Evolutionary conservation across 2,797 vertebrate species (phyloP), one percentile per base, ranked within the genome.

Genomic region (Sparidentex hasta): DNA sequence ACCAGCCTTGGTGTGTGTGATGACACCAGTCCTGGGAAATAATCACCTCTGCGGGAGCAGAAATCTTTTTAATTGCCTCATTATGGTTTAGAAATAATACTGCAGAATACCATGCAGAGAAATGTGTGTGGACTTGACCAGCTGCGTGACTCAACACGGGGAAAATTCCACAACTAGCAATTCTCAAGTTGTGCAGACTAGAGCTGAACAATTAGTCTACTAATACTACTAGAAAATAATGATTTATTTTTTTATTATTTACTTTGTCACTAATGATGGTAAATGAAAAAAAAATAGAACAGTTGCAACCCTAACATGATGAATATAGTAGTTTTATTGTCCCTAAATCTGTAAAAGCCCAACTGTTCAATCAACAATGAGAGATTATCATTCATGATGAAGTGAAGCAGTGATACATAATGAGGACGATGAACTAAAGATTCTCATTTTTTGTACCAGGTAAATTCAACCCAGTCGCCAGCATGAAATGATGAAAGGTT

Each of bases 51-150:
- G 16, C 57, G 29, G 43, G 50, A 71, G 43, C 52, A 71, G 48
- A 83, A 71, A 75, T 67, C 25, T 56, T 51, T 61, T 72, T 72
- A 80, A 85, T 82, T 80, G 55, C 78, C 59, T 73, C 71, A 83
- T 84, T 80, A 85, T 41, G 12, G 44, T 80, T 82, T 48, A 14
- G 46, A n/a, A 41, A 57, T 58, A 71, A 74, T 14, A 44, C 12
- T 55, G 33, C 65, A 56, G 21, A 51, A 51, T 55, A 6, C 18
- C 23, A 17, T 69, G 8, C 44, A 63, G 47, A 67, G 52, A 51
- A 4, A 11, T 47, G 7, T 13, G 12, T 52, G 9, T 52, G 29
- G 65, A 65, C 23, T 27, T 48, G 27, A 63, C 14, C 38, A 57
- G 56, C 52, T 11, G 23, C 25, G 17, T 64, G 33, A 69, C 18